Evolutionary conservation across 2,113 vertebrate species (phyloP).

Genomic region (Zosterops japonicus): DNA sequence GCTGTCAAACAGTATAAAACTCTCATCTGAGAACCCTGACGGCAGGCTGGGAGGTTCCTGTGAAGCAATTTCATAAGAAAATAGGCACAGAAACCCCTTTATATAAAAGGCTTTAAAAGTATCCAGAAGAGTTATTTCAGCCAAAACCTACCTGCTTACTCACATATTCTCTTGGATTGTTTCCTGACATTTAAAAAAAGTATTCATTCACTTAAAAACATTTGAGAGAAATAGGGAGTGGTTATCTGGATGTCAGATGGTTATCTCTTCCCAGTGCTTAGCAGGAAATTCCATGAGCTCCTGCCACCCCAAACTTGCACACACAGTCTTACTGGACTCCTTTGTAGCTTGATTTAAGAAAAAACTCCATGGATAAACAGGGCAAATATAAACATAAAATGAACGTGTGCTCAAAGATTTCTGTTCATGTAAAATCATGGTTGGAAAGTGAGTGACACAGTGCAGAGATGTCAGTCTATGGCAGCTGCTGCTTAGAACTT

Average conservation of each 20-base stretch:
- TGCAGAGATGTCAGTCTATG: background rate
- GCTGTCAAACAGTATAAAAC: background rate
- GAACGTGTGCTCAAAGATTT: background rate
- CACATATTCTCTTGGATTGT: background rate
- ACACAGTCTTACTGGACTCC: background rate
- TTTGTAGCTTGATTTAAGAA: background rate
- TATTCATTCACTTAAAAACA: background rate
- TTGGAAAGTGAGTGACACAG: background rate
- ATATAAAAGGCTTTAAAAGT: background rate
- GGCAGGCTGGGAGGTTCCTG: background rate
- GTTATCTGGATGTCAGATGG: constrained; percentile 35
- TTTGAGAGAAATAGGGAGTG: background rate
- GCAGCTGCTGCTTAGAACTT: background rate
- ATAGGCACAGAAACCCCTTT: background rate
- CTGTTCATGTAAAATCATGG: background rate
- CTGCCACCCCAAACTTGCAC: background rate
- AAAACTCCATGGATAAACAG: background rate
- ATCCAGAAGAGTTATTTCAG: background rate
- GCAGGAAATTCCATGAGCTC: constrained; percentile 47
- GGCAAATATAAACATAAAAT: background rate
- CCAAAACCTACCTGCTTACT: background rate
- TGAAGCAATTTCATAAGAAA: background rate
- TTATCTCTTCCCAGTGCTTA: background rate
- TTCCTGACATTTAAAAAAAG: background rate
- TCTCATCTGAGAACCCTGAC: fast-evolving